Evolutionary conservation across 2,888 invertebrate species (phyloP), one percentile per base, ranked within the genome.

Genomic region (Heliconius hortense): DNA sequence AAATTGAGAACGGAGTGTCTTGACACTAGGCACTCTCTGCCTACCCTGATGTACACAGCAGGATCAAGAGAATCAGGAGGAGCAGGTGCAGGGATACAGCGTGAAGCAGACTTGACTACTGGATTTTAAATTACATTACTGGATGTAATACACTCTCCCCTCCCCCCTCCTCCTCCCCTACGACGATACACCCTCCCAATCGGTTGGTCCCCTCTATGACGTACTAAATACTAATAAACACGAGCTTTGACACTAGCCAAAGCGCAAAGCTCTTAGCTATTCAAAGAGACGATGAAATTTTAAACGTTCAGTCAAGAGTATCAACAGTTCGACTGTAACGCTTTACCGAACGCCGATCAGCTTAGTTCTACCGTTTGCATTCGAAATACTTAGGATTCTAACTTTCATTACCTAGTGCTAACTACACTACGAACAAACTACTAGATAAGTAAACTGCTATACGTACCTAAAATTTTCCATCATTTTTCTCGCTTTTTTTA

Each of bases 301-400:
- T 70, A 70, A 60, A 18, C 39, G 24, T 56, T 24, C 35, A 35
- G 21, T 60, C 59, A 70, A n/a, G 7, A 70, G 56, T 39, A 39
- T 70, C 59, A 60, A 56, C 24, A 31, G 8, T 59, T 59, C 59
- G 5, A 15, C 59, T 31, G 70, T 35, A 70, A 70, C 70, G 70
- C 15, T 71, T 71, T 10, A 39, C 60, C 39, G 18, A 71, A 35
- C 35, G 21, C 35, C 70, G 24, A 71, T 71, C 26, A 60, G 60
- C 26, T 71, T 60, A 60, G 60, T 71, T 71, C 39, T 35, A 18
- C 60, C 39, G 26, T 71, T 71, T 71, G 59, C 70, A 71, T 71
- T 39, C 39, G 59, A 71, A 70, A 71, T 71, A 39, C 70, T 70
- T 35, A 26, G 59, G 15, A 35, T 39, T 35, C 39, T 60, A 39